phyloP scores from a whole-genome alignment of 1,140 invertebrate species.

The Riptortus pedestris region DNA sequence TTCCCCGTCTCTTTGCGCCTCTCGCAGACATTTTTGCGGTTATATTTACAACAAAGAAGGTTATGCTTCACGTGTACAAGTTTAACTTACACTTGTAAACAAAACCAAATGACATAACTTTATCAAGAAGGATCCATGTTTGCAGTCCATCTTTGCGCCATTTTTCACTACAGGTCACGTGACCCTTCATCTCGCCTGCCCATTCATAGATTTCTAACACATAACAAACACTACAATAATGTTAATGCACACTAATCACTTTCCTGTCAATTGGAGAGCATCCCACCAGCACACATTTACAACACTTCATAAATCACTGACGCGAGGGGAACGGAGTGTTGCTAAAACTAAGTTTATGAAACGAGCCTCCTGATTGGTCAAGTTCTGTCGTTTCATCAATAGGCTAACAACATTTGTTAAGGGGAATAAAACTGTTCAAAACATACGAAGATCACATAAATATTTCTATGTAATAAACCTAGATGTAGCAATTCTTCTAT shows the following conservation, averaged over 20 bases:
- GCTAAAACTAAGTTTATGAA: slow-evolving; percentile 23
- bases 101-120: slow-evolving; percentile 49
- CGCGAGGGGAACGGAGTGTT: slow-evolving; percentile 26
- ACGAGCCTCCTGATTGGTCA: slow-evolving; percentile 29
- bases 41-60: slow-evolving; percentile 37
- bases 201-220: not conserved
- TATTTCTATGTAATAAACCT: not conserved
- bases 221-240: slow-evolving; percentile 22
- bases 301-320: slow-evolving; percentile 30
- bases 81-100: slow-evolving; percentile 49
- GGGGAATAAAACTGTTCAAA: not conserved
- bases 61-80: slow-evolving; percentile 39
- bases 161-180: slow-evolving; percentile 48
- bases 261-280: not conserved
- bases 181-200: slow-evolving; percentile 34
- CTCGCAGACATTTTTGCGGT: slow-evolving; percentile 61
- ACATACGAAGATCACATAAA: not conserved
- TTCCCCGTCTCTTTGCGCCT: slow-evolving; percentile 72
- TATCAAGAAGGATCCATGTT: slow-evolving; percentile 45
- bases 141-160: slow-evolving; percentile 48
- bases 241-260: slow-evolving; percentile 21
- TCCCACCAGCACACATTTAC: slow-evolving; percentile 6
- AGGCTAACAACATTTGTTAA: slow-evolving; percentile 14
- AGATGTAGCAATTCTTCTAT: not conserved
- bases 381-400: slow-evolving; percentile 27